phyloP scores from a whole-genome alignment of 2,888 invertebrate genomes.

The Mimas tiliae region DNA sequence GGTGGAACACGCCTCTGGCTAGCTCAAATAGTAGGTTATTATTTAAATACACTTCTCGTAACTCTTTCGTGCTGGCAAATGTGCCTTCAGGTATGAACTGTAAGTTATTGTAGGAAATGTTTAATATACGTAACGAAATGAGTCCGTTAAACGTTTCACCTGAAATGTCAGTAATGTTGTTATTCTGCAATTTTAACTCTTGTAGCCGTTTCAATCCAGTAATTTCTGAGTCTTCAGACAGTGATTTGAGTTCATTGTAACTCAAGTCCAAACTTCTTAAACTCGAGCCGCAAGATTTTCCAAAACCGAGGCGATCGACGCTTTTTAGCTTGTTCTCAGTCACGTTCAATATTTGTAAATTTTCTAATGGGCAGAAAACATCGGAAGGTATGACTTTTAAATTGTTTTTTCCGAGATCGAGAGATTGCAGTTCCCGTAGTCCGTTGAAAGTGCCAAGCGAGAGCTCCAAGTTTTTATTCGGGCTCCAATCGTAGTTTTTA shows the following conservation, averaged over 20 bases:
- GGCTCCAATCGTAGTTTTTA: conserved; percentile 91
- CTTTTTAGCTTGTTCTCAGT: conserved; percentile 92
- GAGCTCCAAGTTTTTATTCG: conserved; percentile 90
- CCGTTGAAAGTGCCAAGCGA: conserved; percentile 89
- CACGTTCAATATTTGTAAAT: conserved; percentile 92
- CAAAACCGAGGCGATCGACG: conserved; percentile 90
- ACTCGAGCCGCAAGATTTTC: conserved; percentile 87
- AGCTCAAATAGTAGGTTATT: conserved; percentile 94
- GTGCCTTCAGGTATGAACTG: conserved; percentile 92
- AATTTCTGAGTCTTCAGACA: conserved; percentile 91
- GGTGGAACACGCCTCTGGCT: conserved; percentile 92
- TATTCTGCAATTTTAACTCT: conserved; percentile 91
- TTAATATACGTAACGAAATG: conserved; percentile 90
- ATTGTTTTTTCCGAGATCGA: conserved; percentile 93
- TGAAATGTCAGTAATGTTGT: conserved; percentile 91
- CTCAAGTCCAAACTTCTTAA: conserved; percentile 92
- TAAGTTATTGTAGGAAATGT: conserved; percentile 94
- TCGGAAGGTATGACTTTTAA: conserved; percentile 90
- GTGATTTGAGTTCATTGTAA: conserved; percentile 89
- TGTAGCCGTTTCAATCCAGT: conserved; percentile 90
- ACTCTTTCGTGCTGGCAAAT: conserved; percentile 92
- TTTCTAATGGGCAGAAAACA: conserved; percentile 91
- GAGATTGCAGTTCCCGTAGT: conserved; percentile 89
- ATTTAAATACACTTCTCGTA: conserved; percentile 93
- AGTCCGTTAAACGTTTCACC: conserved; percentile 92